Base-by-base conservation (phyloP, 2,888 invertebrate species). In the Invenusta paracnida region DNA sequence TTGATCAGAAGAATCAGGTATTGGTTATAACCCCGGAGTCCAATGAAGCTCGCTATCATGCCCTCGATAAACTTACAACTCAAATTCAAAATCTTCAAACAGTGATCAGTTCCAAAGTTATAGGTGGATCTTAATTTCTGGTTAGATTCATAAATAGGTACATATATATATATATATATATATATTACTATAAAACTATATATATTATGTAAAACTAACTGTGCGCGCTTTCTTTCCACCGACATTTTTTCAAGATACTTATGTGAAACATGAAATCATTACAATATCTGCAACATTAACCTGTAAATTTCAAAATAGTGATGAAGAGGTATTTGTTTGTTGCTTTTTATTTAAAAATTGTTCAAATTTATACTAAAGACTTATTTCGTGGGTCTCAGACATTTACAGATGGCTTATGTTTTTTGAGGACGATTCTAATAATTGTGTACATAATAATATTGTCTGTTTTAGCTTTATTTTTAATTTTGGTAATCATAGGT, bases 11-110 rank as follows among this genome's bases (percentile, higher is more conserved):
- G 87, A 95, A 97, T 92, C 95, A 96, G 88, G 96, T 98, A 87
- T 93, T 98, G 89, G 96, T 96, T 92, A 93, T 98, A 90, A 94
- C 95, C 90, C 94, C 95, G 84, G 86, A 82, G 11, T 88, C 89
- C 73, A 90, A 91, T 86, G 87, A 89, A 17, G 95, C 95, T 83
- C 94, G 97, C 87, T 97, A 97, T 92, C 94, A 94, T 90, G 97
- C 97, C 82, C 93, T 98, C 90, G 97, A 98, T 92, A 96, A 96
- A 93, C 98, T 97, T 97, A 96, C 96, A 87, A 81, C 30, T 13
- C 79, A 84, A 23, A 84, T 84, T 2, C 67, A 84, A 13, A 84
- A 84, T n/a, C 30, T 84, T 66, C 84, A 84, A 73, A 73, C 73
- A 23, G 73, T 73, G 2, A 73, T 73, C 27, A 73, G 73, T 73